Base-by-base conservation (phyloP, 2,113 vertebrate species). In the Saguinus imperator region DNA sequence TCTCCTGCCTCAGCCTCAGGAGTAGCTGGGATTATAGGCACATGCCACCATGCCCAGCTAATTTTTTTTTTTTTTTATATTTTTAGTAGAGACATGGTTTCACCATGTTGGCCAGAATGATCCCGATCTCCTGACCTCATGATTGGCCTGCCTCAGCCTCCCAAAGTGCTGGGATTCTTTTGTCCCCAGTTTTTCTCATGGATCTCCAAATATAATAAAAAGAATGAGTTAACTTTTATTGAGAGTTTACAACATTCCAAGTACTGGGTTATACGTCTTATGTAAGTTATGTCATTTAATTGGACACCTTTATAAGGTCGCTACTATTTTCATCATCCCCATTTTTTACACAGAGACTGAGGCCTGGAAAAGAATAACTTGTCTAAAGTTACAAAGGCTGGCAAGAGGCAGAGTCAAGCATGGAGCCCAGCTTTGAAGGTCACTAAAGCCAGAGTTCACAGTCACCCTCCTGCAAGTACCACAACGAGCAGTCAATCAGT, bases 141-240 rank as follows among this genome's bases (percentile, higher is more conserved):
- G 52, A 52, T 52, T 1, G 5, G 52, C 52, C 52, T 17, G 16
- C 5, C 52, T 52, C 52, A 52, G 16, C 52, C 52, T 52, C 16
- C 52, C 52, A 52, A 52, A 52, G 16, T 17, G 16, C 52, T 52
- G 52, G 52, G 52, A 52, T 52, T 52, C 68, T 89, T 91, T 87
- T 35, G 23, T 70, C 50, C 89, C 87, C 43, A 18, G 37, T 73
- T 87, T 89, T 94, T 61, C 92, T 81, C 6, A 8, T 17, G 58
- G 55, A 61, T 75, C 68, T 96, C 93, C 76, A 50, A 64, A 83
- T 40, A 82, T 48, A 92, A 79, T 32, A 45, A 94, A 89, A 50
- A 80, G 70, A 64, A n/a, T 27, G n/a, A 72, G 58, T 50, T 32
- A 58, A 55, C 57, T 58, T 89, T 84, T 32, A 64, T 0, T 6